Evolutionary conservation across 1,140 invertebrate species (phyloP), one percentile per base, ranked within the genome.

Genomic region (Drosophila virilis): DNA sequence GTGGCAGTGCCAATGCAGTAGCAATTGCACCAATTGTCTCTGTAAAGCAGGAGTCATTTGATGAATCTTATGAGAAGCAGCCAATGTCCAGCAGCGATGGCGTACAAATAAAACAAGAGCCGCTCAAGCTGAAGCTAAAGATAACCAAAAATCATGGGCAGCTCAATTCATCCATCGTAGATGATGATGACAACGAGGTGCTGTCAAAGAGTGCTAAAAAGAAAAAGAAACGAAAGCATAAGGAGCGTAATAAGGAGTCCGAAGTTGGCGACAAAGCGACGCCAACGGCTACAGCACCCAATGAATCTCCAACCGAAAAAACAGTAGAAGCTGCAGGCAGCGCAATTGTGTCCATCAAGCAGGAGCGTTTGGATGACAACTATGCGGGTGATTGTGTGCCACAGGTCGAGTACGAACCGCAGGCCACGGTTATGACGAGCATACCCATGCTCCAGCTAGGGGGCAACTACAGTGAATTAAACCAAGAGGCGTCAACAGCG

Each of bases 131-230:
- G 0, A 92, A 92, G 35, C 61, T 92, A 0, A 92, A 92, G 65
- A 92, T 92, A 10, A 91, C 79, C 15, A 92, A 92, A 12, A 90
- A 92, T 32, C 89, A 92, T 60, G 91, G 91, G 0, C 89, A 83
- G 58, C 71, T 92, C 0, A 92, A 92, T 62, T 92, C 91, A 2
- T 91, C 91, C 3, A 58, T 92, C 6, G 74, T 92, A 0, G 86
- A 90, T 52, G 91, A 90, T 52, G 91, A 88, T 12, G 54, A 83
- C 17, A 60, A 84, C 15, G 83, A 84, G 38, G 12, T 59, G 5
- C 60, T 62, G n/a, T 37, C 65, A 2, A 65, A 38, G 8, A 83
- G 75, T n/a, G 74, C 79, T 17, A 92, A 91, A 65, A 92, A 90
- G 64, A 92, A 92, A 45, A 92, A 90, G 57, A 92, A 92, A 52